Evolutionary conservation across 2,888 invertebrate genomes (phyloP), one percentile per base, ranked within the genome.

Genomic region (Anticlea derivata): DNA sequence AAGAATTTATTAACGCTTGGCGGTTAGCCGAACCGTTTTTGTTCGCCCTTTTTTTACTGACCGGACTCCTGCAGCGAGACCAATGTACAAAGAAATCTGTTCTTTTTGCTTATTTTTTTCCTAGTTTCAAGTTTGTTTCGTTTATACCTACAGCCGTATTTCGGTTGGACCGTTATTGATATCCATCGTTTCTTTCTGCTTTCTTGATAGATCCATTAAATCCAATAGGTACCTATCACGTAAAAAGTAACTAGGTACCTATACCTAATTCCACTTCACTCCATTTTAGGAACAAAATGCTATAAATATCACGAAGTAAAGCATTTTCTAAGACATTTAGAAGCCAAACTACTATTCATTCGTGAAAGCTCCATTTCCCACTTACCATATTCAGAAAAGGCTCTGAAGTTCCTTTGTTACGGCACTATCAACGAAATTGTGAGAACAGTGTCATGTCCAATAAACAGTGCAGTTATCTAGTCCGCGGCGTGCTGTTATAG

Each of bases 1-100:
- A 83, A 80, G 82, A 86, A 87, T 86, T 87, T 86, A 87, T 86
- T 85, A 85, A 83, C 84, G 83, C 78, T 85, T 80, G 80, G 86
- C 81, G 87, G 86, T 85, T 78, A 80, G 80, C 83, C 80, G 83
- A 76, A 79, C 68, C 60, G 75, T 81, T 85, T 83, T 85, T 81
- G 75, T 75, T 75, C 68, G 56, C 62, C 70, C 66, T 78, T 85
- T 84, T 84, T 79, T 69, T 68, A 66, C 69, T 73, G 77, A 71
- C 76, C 74, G 68, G 64, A 68, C 70, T 77, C 70, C 69, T 77
- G 78, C 75, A 72, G 72, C 57, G 69, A 60, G 66, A 68, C 70
- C 69, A 68, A 68, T 66, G 68, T 70, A 78, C 73, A 79, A 78
- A 76, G 75, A 77, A 80, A 74, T 67, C 65, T 68, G 65, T 57